Evolutionary conservation across 2,888 invertebrate species (phyloP).

Genomic region (Zootermopsis nevadensis): DNA sequence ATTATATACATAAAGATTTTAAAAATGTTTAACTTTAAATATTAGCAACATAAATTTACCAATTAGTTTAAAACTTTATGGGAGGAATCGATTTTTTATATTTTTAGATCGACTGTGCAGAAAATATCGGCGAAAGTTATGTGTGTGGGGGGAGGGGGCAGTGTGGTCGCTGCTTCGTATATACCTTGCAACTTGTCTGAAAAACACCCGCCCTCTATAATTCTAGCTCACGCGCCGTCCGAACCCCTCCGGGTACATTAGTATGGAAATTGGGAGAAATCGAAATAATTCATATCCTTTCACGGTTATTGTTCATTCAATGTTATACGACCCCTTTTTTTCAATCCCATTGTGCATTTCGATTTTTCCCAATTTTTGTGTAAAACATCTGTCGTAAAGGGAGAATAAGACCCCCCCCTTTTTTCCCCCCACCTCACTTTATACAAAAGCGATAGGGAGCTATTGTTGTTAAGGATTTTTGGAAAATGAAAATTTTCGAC

Average conservation of each 20-base stretch:
- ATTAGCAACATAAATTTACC: too few relatives aligned
- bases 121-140: too few relatives aligned
- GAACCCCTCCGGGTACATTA: slow-evolving; percentile 33
- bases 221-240: neutral
- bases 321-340: slow-evolving; percentile 39
- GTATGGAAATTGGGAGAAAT: slow-evolving; percentile 52
- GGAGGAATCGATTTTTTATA: too few relatives aligned
- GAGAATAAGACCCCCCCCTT: neutral
- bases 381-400: slow-evolving; percentile 57
- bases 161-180: neutral
- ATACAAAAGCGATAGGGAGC: slow-evolving; percentile 38
- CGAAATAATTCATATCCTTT: slow-evolving; percentile 54
- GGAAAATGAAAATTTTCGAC: slow-evolving; percentile 54
- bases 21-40: too few relatives aligned
- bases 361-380: slow-evolving; percentile 58
- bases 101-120: too few relatives aligned
- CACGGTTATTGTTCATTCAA: slow-evolving; percentile 43
- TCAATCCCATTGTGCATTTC: slow-evolving; percentile 55
- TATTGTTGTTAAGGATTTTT: slow-evolving; percentile 52
- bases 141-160: slow-evolving; percentile 25
- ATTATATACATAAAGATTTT: too few relatives aligned
- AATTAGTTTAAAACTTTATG: too few relatives aligned
- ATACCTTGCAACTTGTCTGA: slow-evolving; percentile 1
- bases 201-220: neutral
- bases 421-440: slow-evolving; percentile 26